phyloP scores from a whole-genome alignment of 2,888 invertebrate genomes.

The Nymphalis c-album region DNA sequence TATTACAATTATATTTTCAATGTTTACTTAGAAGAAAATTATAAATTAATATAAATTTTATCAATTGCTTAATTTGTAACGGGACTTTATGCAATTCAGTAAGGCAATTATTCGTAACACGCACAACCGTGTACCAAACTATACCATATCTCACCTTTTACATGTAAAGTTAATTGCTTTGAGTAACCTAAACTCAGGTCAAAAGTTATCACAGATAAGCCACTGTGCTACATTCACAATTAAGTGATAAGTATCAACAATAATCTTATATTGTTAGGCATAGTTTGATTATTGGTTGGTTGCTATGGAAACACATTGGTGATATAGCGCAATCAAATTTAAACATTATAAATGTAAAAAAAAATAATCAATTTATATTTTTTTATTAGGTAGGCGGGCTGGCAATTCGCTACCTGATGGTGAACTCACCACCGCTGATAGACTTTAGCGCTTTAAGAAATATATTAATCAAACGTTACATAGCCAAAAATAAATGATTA shows the following conservation, averaged over 20 bases:
- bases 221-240: slow-evolving; percentile 50
- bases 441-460: too few species aligned
- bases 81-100: slow-evolving; percentile 12
- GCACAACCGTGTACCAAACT: slow-evolving; percentile 23
- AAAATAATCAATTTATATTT: too few species aligned
- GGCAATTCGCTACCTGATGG: too few species aligned
- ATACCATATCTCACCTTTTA: slow-evolving; percentile 52
- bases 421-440: too few species aligned
- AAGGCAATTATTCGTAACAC: slow-evolving; percentile 32
- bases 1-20: too few species aligned
- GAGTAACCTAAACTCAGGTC: slow-evolving; percentile 31
- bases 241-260: slow-evolving; percentile 54
- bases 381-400: too few species aligned
- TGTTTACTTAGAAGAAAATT: not conserved
- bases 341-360: too few species aligned
- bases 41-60: not conserved
- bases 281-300: slow-evolving; percentile 29
- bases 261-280: slow-evolving; percentile 30
- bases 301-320: not conserved
- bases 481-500: too few species aligned
- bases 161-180: slow-evolving; percentile 60
- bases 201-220: slow-evolving; percentile 38
- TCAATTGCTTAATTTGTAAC: slow-evolving; percentile 1
- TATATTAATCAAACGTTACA: too few species aligned
- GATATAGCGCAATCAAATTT: too few species aligned